Conservation (phyloP, 2,797 vertebrate genomes). For the Cuculus canorus region DNA sequence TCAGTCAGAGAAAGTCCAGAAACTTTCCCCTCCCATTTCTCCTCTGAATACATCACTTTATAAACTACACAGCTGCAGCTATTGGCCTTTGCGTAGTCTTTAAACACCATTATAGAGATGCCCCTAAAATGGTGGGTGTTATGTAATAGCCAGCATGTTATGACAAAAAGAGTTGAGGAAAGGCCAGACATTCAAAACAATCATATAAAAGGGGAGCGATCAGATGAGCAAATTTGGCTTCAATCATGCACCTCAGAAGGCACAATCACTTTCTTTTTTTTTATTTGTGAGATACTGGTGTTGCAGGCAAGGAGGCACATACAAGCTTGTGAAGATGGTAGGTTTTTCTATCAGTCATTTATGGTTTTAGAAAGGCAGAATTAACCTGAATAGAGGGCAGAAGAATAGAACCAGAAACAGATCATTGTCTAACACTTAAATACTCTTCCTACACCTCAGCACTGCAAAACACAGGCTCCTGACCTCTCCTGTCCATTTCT, state of each 20-base stretch:
- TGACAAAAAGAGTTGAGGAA: neutral
- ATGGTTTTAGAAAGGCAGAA: neutral
- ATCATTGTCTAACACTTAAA: neutral
- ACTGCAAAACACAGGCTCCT: neutral
- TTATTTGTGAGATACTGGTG: neutral
- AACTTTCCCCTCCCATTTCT: neutral
- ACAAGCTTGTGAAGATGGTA: neutral
- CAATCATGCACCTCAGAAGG: neutral
- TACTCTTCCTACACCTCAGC: neutral
- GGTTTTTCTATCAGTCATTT: neutral
- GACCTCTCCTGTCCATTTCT: neutral
- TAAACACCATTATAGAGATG: neutral
- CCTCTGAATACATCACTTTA: neutral
- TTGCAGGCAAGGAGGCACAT: neutral
- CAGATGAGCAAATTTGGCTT: neutral
- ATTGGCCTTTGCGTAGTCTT: neutral
- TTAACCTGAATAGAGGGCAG: neutral
- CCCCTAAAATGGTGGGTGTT: neutral
- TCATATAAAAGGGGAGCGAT: neutral
- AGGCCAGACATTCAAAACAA: neutral
- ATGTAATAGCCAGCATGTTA: neutral
- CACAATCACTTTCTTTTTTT: neutral
- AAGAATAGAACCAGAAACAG: neutral
- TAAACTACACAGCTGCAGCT: neutral
- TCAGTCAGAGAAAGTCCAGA: neutral